phyloP scores from a whole-genome alignment of 2,797 vertebrate species.

The Pseudomugil gertrudae region DNA sequence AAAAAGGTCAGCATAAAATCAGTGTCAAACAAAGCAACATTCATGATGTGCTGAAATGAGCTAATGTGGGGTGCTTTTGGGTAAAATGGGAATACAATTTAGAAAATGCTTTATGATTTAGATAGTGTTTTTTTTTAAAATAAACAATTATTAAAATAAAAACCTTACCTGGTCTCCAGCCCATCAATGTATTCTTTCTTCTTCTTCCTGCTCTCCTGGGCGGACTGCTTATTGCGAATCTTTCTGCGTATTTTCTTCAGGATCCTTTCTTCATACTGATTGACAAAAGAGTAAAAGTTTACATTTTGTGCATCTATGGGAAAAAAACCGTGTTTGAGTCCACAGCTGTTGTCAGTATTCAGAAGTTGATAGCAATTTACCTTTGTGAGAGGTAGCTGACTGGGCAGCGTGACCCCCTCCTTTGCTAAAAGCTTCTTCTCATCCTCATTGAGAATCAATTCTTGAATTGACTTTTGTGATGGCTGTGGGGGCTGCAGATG shows the following conservation, averaged over 20 bases:
- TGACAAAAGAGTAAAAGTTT: constrained; percentile 19
- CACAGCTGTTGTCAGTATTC: constrained; percentile 10
- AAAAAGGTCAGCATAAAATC: neutral
- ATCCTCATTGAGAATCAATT: constrained; percentile 92
- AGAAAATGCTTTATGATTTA: neutral
- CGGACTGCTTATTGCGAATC: constrained; percentile 95
- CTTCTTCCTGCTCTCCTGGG: constrained; percentile 96
- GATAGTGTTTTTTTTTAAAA: neutral
- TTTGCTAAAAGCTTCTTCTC: constrained; percentile 93
- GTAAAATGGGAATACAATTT: neutral
- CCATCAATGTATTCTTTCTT: constrained; percentile 96
- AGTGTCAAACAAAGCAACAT: neutral
- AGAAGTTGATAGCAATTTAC: constrained; percentile 64
- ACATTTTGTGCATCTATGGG: neutral
- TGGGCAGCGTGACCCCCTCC: constrained; percentile 89
- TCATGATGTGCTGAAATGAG: neutral
- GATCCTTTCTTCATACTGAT: constrained; percentile 91
- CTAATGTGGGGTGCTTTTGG: neutral
- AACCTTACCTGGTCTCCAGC: constrained; percentile 87
- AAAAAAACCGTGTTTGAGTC: neutral
- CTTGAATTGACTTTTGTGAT: constrained; percentile 83
- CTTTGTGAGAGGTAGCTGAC: constrained; percentile 94
- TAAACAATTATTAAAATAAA: neutral
- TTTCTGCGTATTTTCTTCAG: constrained; percentile 95
- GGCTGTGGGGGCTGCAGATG: constrained; percentile 71